phyloP scores from a whole-genome alignment of 2,797 vertebrate genomes.

The Intellagama lesueurii region DNA sequence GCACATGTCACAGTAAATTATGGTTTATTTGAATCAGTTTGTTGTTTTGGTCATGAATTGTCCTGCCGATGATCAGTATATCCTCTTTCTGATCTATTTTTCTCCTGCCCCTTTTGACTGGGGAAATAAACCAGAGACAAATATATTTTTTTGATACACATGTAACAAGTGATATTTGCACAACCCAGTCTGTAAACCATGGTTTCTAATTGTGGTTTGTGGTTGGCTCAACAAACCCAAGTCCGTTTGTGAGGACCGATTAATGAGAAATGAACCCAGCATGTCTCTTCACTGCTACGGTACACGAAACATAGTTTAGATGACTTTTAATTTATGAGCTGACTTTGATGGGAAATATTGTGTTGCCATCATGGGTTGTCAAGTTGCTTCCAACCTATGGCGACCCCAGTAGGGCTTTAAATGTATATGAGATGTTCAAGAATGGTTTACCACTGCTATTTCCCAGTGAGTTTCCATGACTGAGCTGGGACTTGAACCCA shows the following conservation, averaged over 20 bases:
- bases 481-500: no score
- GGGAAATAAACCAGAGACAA: neutral
- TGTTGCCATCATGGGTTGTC: no score
- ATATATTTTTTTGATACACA: neutral
- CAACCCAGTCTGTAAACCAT: neutral
- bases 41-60: neutral
- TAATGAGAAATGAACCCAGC: neutral
- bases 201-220: neutral
- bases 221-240: neutral
- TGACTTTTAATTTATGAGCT: neutral
- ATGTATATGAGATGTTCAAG: no score
- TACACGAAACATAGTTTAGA: neutral
- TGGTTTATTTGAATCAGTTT: neutral
- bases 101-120: neutral
- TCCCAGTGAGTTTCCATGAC: no score
- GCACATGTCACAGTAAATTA: neutral
- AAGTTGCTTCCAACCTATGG: no score
- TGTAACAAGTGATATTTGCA: neutral
- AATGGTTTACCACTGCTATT: no score
- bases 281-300: neutral
- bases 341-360: neutral
- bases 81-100: neutral
- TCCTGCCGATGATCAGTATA: neutral
- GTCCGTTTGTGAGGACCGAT: neutral
- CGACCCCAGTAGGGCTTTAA: no score